phyloP scores from a whole-genome alignment of 2,113 vertebrate genomes.

The Melanotaenia duboulayi region DNA sequence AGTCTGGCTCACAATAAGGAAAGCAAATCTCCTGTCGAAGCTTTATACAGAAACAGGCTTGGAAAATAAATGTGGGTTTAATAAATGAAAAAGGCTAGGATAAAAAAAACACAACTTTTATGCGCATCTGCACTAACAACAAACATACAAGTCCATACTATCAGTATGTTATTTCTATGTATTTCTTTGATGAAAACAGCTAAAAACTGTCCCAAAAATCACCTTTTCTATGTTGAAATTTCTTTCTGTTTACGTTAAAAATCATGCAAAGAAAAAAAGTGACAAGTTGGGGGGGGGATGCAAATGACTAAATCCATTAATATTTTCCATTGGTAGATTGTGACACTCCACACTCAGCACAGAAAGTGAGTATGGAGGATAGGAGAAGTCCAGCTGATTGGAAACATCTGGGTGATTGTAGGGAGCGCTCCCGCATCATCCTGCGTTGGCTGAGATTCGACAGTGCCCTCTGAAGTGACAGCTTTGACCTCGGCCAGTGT shows the following conservation, averaged over 20 bases:
- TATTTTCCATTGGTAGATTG: constrained; percentile 37
- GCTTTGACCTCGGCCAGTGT: constrained; percentile 82
- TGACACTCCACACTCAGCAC: constrained; percentile 42
- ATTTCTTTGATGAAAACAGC: too few relatives aligned
- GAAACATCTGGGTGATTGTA: constrained; percentile 85
- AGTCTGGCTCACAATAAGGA: too few relatives aligned
- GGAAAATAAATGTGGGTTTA: background rate
- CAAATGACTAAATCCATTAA: constrained; percentile 43
- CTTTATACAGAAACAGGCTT: too few relatives aligned
- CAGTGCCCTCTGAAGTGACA: constrained; percentile 84
- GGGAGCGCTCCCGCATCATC: constrained; percentile 81
- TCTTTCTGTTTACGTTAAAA: background rate
- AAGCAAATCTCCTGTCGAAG: too few relatives aligned
- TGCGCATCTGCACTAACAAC: too few relatives aligned
- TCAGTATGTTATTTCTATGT: too few relatives aligned
- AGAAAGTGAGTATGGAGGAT: constrained; percentile 55
- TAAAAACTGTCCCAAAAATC: too few relatives aligned
- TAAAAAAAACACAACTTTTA: too few relatives aligned
- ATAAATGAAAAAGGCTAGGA: too few relatives aligned
- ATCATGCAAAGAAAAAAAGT: constrained; percentile 18
- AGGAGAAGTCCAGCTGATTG: constrained; percentile 82
- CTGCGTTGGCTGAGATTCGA: constrained; percentile 80
- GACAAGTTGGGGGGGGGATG: background rate
- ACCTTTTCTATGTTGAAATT: background rate
- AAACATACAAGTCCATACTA: too few relatives aligned